Evolutionary conservation across 2,113 vertebrate species (phyloP).

Genomic region (Anhinga anhinga): DNA sequence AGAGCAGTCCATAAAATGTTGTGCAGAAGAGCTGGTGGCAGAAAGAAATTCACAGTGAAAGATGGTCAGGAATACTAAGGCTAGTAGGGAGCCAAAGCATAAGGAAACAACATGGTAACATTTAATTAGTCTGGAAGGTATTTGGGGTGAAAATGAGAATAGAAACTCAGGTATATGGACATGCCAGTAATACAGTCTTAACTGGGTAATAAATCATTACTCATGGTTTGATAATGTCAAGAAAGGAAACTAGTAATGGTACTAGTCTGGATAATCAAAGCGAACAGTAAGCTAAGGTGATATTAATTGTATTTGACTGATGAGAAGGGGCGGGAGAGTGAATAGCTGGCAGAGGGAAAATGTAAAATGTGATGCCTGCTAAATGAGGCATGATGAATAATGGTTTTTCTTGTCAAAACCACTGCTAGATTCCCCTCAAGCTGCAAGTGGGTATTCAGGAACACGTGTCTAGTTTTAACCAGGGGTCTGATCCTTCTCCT

Average conservation of each 20-base stretch:
- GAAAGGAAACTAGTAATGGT: slow-evolving; percentile 38
- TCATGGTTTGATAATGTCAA: slow-evolving; percentile 17
- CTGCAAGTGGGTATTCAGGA: not conserved
- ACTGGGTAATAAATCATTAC: slow-evolving; percentile 33
- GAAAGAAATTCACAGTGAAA: not conserved
- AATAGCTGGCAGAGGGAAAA: slow-evolving; percentile 56
- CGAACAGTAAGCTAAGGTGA: slow-evolving; percentile 53
- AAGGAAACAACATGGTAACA: not conserved
- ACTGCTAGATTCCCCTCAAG: slow-evolving; percentile 38
- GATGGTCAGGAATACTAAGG: not conserved
- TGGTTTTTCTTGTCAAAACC: slow-evolving; percentile 56
- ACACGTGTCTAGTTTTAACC: not conserved
- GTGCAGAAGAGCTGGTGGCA: not conserved
- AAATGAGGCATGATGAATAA: slow-evolving; percentile 67
- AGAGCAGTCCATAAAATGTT: not conserved
- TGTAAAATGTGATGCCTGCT: slow-evolving; percentile 60
- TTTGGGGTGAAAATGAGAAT: not conserved
- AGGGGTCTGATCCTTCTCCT: not conserved
- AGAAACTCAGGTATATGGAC: not conserved
- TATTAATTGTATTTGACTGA: slow-evolving; percentile 63
- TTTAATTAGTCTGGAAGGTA: slow-evolving; percentile 6
- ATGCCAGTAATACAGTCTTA: not conserved
- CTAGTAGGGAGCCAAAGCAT: not conserved
- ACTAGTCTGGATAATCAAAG: slow-evolving; percentile 45
- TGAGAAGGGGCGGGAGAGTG: slow-evolving; percentile 42